Conservation (phyloP, 2,888 invertebrate species). For the Lordiphosa fenestrarum region DNA sequence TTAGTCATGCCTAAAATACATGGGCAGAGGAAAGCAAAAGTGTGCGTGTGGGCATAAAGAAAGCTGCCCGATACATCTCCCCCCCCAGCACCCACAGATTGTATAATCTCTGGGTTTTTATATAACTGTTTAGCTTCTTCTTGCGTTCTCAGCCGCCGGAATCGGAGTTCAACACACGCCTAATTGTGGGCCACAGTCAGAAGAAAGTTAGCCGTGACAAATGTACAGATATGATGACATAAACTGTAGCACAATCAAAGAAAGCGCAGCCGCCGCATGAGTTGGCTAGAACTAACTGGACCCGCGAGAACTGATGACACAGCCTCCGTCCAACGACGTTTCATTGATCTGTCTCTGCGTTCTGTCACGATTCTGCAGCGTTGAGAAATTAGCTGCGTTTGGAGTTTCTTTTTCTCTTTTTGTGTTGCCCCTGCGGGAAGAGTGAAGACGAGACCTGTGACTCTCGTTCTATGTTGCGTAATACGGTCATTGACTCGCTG, state of each 20-base stretch:
- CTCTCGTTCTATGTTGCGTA: conserved; percentile 64
- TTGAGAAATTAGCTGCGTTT: conserved; percentile 61
- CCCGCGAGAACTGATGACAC: conserved; percentile 46
- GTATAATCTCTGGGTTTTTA: conserved; percentile 38
- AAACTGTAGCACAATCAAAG: conserved; percentile 71
- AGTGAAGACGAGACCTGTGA: conserved; percentile 13
- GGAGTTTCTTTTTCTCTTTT: conserved; percentile 14
- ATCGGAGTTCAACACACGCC: conserved; percentile 56
- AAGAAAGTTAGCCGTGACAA: conserved; percentile 57
- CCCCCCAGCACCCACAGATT: conserved; percentile 19
- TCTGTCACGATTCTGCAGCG: conserved; percentile 65
- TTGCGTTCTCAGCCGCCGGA: conserved; percentile 47
- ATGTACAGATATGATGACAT: conserved; percentile 69
- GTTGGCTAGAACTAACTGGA: conserved; percentile 46
- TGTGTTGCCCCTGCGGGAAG: conserved; percentile 5
- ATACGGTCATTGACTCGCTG: conserved; percentile 73
- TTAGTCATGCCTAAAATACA: conserved; percentile 54
- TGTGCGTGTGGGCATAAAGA: conserved; percentile 36
- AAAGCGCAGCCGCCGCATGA: conserved; percentile 59
- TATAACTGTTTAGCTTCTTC: conserved; percentile 30
- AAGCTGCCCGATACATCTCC: conserved; percentile 42
- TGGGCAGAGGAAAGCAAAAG: conserved; percentile 52
- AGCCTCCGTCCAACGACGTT: conserved; percentile 29
- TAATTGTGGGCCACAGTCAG: conserved; percentile 48
- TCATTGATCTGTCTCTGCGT: conserved; percentile 51